phyloP scores from a whole-genome alignment of 2,888 invertebrate species.

The Ischnura elegans region DNA sequence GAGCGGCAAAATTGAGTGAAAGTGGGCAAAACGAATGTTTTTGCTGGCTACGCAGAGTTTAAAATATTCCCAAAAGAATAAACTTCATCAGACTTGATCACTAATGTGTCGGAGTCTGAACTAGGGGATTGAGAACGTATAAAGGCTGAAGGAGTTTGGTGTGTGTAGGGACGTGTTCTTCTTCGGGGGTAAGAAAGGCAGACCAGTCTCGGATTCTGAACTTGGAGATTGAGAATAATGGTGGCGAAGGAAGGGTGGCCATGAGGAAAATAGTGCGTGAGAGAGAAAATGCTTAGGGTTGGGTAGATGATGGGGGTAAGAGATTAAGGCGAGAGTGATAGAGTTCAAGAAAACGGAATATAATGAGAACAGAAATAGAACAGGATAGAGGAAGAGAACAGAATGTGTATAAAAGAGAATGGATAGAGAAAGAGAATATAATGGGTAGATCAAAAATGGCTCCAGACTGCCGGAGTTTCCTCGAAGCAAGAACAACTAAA shows the following conservation, averaged over 20 bases:
- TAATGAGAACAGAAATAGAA: neutral
- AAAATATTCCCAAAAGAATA: no score
- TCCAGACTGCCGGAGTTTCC: no score
- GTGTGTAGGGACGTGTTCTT: no score
- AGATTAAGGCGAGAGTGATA: neutral
- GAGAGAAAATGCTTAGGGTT: neutral
- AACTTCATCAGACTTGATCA: no score
- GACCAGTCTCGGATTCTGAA: neutral
- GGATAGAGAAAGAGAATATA: no score
- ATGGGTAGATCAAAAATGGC: no score
- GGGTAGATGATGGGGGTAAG: neutral
- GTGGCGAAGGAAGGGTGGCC: neutral
- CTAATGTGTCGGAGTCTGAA: neutral
- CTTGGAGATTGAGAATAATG: slow-evolving; percentile 33
- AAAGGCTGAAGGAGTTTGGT: no score
- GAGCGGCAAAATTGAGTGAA: no score
- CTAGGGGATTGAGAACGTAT: neutral
- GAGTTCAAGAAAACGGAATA: neutral
- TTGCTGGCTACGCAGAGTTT: no score
- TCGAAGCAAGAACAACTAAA: no score
- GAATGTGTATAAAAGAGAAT: no score
- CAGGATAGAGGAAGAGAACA: neutral
- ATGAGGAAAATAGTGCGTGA: slow-evolving; percentile 31
- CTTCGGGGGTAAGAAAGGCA: neutral
- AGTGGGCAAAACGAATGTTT: no score